A percentile compares a stretch with the other conserved stretches of the same genome.
Evolutionary conservation across 2,113 vertebrate genomes (phyloP).

Genomic region (Pipra filicauda): DNA sequence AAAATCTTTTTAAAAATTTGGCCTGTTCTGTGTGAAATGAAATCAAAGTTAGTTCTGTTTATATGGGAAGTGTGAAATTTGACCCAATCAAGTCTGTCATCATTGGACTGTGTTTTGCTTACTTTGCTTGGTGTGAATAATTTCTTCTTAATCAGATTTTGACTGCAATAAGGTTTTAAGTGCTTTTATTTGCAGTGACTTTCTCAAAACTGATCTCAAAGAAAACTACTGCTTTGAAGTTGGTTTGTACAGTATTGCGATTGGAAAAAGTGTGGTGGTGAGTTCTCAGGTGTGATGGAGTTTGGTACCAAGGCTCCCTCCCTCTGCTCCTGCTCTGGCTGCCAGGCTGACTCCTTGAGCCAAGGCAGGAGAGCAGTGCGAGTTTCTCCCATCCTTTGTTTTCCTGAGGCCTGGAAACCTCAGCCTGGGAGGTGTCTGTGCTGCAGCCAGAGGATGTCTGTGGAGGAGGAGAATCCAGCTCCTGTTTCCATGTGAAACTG

Average conservation of each 20-base stretch:
- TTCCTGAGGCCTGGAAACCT: not conserved
- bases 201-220: not conserved
- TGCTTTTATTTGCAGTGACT: not conserved
- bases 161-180: not conserved
- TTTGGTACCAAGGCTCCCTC: not conserved
- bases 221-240: not conserved
- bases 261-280: not conserved
- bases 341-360: not conserved
- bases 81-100: not conserved
- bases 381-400: not conserved
- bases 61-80: not conserved
- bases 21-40: not conserved
- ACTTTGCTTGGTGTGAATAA: not conserved
- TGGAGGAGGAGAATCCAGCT: not conserved
- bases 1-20: not conserved
- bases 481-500: accelerated
- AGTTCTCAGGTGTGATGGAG: too few species aligned
- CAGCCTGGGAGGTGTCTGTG: not conserved
- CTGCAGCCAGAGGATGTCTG: not conserved
- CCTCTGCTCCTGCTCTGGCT: not conserved
- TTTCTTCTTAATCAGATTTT: not conserved
- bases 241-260: not conserved
- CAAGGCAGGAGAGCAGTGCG: accelerated
- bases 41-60: not conserved
- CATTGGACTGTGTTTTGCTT: not conserved